phyloP scores from a whole-genome alignment of 92 coral and sea anemone species.

The Siderastrea siderea region DNA sequence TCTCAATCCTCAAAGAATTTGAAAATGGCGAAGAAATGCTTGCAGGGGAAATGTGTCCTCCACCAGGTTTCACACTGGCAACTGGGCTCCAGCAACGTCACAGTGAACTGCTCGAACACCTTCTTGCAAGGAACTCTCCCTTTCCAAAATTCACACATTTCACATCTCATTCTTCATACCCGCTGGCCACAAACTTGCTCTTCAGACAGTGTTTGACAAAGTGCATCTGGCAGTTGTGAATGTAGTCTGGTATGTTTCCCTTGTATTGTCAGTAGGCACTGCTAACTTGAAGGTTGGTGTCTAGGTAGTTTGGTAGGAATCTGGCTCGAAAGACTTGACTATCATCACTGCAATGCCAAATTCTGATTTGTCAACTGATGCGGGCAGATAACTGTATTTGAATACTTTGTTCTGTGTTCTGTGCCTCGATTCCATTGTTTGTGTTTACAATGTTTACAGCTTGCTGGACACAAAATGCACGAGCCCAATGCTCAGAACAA shows the following conservation, averaged over 20 bases:
- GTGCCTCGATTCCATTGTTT: conserved; percentile 43
- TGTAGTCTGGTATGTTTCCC: conserved; percentile 43
- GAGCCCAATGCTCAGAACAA: conserved; percentile 45
- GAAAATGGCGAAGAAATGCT: conserved; percentile 50
- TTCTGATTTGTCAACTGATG: conserved; percentile 75
- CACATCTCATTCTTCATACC: conserved; percentile 43
- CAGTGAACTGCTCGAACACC: conserved; percentile 12
- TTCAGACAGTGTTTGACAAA: conserved; percentile 52
- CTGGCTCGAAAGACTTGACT: conserved; percentile 73
- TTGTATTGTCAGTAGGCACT: conserved; percentile 58
- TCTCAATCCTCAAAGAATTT: conserved; percentile 47
- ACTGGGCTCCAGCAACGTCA: conserved; percentile 39
- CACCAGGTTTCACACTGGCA: conserved; percentile 63
- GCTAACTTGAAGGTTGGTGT: conserved; percentile 69
- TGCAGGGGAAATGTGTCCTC: conserved; percentile 43
- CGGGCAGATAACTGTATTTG: conserved; percentile 69
- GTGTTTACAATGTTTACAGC: conserved; percentile 52
- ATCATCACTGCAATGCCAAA: conserved; percentile 65
- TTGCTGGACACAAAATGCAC: conserved; percentile 37
- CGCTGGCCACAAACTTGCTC: conserved; percentile 22
- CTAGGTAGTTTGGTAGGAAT: conserved; percentile 65
- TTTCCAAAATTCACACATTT: conserved; percentile 46
- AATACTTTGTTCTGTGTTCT: conserved; percentile 35
- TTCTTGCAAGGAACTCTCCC: conserved; percentile 37
- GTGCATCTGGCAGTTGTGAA: conserved; percentile 5